Evolutionary conservation across 2,888 invertebrate genomes (phyloP), one percentile per base, ranked within the genome.

Genomic region (Zhuqinia jingwanae): DNA sequence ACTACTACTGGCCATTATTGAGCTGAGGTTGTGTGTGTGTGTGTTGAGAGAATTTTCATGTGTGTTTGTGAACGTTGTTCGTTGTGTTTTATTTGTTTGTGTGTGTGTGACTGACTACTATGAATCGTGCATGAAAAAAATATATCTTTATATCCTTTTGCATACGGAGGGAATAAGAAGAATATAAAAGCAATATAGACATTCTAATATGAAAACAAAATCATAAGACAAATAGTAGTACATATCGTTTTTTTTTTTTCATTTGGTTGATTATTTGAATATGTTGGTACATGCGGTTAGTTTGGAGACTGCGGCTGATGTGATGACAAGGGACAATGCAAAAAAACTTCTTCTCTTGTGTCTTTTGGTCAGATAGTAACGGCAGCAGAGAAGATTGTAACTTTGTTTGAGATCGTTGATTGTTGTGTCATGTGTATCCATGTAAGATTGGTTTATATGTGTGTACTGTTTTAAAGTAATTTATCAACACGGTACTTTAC

Each of bases 311-410:
- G 73, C 27, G 73, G 73, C 17, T 73, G 73, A 50, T n/a, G n/a
- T n/a, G n/a, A n/a, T 27, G 73, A 30, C 50, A 22, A 50, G 50
- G 73, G 73, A 73, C 50, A 73, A 73, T 25, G 42, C 25, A 20
- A 47, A n/a, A n/a, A n/a, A n/a, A 70, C 47, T 73, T 73, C 36
- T 60, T 17, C 60, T 77, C 77, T n/a, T n/a, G n/a, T n/a, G n/a
- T n/a, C n/a, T n/a, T n/a, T n/a, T 77, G 77, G 58, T 77, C 77
- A 77, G 60, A 56, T 20, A n/a, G n/a, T n/a, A 75, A 30, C 75
- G 8, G 20, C 65, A 10, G 42, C 65, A 65, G 25, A n/a, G n/a
- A n/a, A n/a, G 11, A 56, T n/a, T n/a, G n/a, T n/a, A n/a, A n/a
- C n/a, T n/a, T n/a, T n/a, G n/a, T n/a, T n/a, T n/a, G n/a, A n/a